Conservation (phyloP, 2,113 vertebrate species). For the Myrmecobius fasciatus region DNA sequence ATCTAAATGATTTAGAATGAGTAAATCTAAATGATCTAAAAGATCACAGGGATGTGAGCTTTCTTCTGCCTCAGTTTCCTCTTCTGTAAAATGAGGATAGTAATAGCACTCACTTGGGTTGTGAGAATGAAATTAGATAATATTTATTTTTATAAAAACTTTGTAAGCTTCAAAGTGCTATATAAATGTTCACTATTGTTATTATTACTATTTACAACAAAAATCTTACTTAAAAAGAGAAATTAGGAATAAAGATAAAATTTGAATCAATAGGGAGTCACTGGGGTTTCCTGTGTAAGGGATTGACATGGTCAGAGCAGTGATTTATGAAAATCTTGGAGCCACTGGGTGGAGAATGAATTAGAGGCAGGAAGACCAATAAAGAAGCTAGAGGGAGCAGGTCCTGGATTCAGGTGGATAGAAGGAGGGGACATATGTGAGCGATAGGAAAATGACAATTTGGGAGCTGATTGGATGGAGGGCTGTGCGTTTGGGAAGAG, state of each 20-base stretch:
- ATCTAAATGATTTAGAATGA: no score
- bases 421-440: neutral
- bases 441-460: neutral
- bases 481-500: neutral
- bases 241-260: neutral
- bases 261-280: neutral
- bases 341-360: neutral
- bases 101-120: neutral
- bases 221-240: neutral
- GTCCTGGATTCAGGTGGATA: neutral
- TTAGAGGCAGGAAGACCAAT: neutral
- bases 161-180: neutral
- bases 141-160: neutral
- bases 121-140: neutral
- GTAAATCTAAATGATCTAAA: no score
- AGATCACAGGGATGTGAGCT: no score
- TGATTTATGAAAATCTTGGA: neutral
- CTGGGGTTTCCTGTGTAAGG: neutral
- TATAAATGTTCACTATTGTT: neutral
- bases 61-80: neutral
- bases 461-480: neutral
- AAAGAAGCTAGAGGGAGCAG: neutral
- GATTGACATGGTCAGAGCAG: neutral
- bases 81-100: neutral
- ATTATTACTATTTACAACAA: neutral